Evolutionary conservation across 1,140 invertebrate species (phyloP), one percentile per base, ranked within the genome.

Genomic region (Hyphantria cunea): DNA sequence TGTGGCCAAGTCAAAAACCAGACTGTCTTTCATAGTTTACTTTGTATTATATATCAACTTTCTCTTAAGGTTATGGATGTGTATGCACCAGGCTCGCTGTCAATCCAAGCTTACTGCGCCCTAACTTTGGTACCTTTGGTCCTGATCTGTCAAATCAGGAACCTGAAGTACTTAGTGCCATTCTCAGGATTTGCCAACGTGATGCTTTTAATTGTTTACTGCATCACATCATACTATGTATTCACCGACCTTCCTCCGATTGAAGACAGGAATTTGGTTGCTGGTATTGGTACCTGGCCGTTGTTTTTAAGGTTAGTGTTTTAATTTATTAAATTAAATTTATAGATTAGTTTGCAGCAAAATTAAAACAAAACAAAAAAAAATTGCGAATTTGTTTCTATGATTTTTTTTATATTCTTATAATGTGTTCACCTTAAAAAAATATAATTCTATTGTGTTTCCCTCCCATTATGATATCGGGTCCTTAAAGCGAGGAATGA

Each of bases 111-210:
- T 0, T 95, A 93, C 75, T 94, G 95, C 60, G 72, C 93, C 0
- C 69, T 94, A 2, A 80, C 94, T 0, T 75, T 94, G 4, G 80
- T 94, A 0, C 93, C 93, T 0, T 76, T 95, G 10, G 76, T 94
- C 0, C 63, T 94, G 0, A 86, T 95, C 17, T 93, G 93, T 13
- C 94, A 95, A 68, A 93, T 96, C 47, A 79, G 95, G 10, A 93
- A 95, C 70, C 86, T 96, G 2, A 96, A 95, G 68, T 94, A 93
- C 70, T 76, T 96, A 69, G 95, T 96, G n/a, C 95, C 95, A 1
- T 95, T 96, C 74, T 96, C 95, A 0, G 91, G 93, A 2, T 64
- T 95, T 1, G 95, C 95, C 11, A 96, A 96, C 54, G 56, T 93
- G 0, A 92, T 94, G 47, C 93, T 96, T 67, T 84, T 95, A 4